These are phyloP conservation scores for Holothuria glaberrima DNA, from an alignment of 35 echinoderm and acorn worm species.

Conservation along the genomic window DNA sequence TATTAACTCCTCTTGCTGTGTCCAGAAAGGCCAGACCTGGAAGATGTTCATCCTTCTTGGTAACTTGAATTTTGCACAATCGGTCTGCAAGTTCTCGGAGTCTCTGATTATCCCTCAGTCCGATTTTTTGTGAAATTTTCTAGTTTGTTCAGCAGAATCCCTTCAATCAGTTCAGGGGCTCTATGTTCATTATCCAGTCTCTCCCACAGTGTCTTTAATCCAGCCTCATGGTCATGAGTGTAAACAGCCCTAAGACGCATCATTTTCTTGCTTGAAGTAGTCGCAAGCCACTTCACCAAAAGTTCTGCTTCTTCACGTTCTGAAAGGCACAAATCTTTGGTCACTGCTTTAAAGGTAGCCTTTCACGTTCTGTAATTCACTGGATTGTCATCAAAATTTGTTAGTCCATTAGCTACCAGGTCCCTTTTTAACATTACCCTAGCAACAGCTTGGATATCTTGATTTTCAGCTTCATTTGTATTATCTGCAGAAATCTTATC, in stretches of 20 bases:
- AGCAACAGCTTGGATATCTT: slow-evolving; percentile 27
- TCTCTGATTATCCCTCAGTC: neutral
- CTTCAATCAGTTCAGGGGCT: slow-evolving; percentile 62
- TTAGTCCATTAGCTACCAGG: slow-evolving; percentile 58
- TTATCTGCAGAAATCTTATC: neutral
- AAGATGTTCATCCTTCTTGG: slow-evolving; percentile 46
- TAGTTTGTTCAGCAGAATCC: slow-evolving; percentile 38
- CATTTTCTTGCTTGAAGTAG: neutral
- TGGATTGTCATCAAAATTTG: slow-evolving; percentile 58
- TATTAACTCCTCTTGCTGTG: slow-evolving; percentile 60
- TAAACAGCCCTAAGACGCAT: slow-evolving; percentile 42
- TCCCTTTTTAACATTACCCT: slow-evolving; percentile 44
- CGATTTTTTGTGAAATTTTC: slow-evolving; percentile 36
- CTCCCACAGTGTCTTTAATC: slow-evolving; percentile 56
- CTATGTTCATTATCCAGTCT: slow-evolving; percentile 47
- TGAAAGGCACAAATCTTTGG: slow-evolving; percentile 31
- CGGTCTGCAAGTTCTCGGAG: slow-evolving; percentile 56
- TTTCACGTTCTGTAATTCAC: slow-evolving; percentile 64
- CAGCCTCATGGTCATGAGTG: slow-evolving; percentile 12
- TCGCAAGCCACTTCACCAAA: slow-evolving; percentile 60
- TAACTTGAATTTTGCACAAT: slow-evolving; percentile 41
- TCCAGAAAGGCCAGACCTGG: slow-evolving; percentile 64
- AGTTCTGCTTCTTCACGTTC: slow-evolving; percentile 64
- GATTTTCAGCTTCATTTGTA: neutral
- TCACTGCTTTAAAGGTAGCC: slow-evolving; percentile 40